Evolutionary conservation across 2,113 vertebrate genomes (phyloP), one percentile per base, ranked within the genome.

Genomic region (Hucho hucho): DNA sequence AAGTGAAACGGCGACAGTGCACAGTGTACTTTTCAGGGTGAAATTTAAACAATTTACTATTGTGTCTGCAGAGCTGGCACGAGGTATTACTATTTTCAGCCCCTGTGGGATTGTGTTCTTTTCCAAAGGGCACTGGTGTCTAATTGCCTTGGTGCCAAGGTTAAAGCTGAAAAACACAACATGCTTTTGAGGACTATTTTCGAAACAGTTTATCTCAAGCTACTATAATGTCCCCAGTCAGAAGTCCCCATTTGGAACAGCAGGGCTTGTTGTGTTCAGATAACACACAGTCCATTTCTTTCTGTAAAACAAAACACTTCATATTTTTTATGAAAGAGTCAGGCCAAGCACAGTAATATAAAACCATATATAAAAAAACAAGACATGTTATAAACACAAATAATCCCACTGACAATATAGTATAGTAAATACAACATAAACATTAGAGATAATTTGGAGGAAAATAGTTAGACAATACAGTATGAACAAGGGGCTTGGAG

Each of bases 1-100:
- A 0, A 66, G 26, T 64, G 46, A 7, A 29, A 64, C 3, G 7
- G 13, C 14, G 24, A 28, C 14, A 53, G 49, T 43, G 14, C 64
- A 16, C 14, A 25, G 25, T 47, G n/a, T 4, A 69, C 37, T 47
- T 46, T 43, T n/a, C 22, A 24, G n/a, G 67, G 67, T 43, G 37
- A 18, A 37, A 46, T 69, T 69, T 46, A 5, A 14, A 64, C 63
- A 64, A 26, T 64, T 18, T 13, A 25, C 67, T 24, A 13, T 47
- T 18, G 20, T 12, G 37, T 69, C 74, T 53, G 59, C 26, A 18
- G 29, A 6, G 72, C 67, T 65, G 71, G 74, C 72, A 56, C 64
- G 77, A 84, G 58, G 79, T 47, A 75, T 74, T 74, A 61, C 74
- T 68, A 74, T 73, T 78, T 70, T 70, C 75, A 73, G 46, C 72